A percentile compares a stretch with the other conserved stretches of the same genome.
These are phyloP conservation scores for Threskiornis aethiopicus DNA, from an alignment of 2,797 vertebrate genomes.

Conservation along the genomic window DNA sequence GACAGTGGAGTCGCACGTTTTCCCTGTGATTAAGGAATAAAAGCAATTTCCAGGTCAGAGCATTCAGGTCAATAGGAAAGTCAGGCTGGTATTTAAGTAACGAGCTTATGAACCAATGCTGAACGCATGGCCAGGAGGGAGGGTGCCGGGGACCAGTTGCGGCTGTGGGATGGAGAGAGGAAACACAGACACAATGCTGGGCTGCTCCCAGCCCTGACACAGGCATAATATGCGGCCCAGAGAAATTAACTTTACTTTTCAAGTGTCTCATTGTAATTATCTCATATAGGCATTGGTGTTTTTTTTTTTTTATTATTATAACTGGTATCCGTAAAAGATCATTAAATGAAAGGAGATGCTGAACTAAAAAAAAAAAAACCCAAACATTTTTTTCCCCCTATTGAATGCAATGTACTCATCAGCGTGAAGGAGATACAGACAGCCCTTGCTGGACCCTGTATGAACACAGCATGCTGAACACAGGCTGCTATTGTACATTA, in stretches of 20 bases:
- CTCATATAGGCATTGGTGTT: background rate
- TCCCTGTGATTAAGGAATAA: slow-evolving; percentile 81
- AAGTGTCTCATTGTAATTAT: background rate
- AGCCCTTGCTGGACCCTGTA: background rate
- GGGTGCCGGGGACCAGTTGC: background rate
- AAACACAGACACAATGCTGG: background rate
- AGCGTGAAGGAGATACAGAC: background rate
- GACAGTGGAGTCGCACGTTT: slow-evolving; percentile 92
- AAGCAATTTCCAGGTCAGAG: slow-evolving; percentile 19
- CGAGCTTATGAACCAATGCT: background rate
- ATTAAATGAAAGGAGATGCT: background rate
- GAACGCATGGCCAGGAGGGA: background rate
- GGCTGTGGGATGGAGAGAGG: background rate
- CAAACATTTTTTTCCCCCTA: background rate
- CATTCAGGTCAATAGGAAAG: background rate
- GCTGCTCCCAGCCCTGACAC: background rate
- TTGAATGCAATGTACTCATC: background rate
- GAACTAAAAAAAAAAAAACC: background rate
- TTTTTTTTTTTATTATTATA: background rate
- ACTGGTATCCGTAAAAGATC: background rate
- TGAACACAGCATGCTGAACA: background rate
- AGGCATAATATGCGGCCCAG: background rate
- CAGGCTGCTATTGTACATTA: slow-evolving; percentile 26
- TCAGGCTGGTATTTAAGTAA: background rate
- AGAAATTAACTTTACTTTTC: background rate